phyloP scores from a whole-genome alignment of 2,888 invertebrate genomes.

The Hetaerina titia region DNA sequence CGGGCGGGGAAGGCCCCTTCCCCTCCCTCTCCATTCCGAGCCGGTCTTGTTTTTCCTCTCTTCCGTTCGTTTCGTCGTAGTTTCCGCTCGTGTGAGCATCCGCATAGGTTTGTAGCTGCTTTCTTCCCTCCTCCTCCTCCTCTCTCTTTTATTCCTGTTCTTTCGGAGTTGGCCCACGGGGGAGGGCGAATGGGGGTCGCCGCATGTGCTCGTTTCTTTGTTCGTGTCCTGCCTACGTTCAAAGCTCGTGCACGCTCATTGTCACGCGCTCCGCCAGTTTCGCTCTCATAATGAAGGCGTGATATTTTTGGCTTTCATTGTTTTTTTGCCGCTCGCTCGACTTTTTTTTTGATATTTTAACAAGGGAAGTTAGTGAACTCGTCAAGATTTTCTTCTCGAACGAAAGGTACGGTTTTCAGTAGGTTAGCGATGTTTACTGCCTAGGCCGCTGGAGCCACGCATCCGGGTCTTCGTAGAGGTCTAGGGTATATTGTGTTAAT shows the following conservation, averaged over 20 bases:
- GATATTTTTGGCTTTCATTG: slow-evolving; percentile 4
- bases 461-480: no score
- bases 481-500: no score
- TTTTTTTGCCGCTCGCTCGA: background rate
- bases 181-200: background rate
- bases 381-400: background rate
- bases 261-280: background rate
- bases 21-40: background rate
- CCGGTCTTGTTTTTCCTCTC: background rate
- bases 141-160: background rate
- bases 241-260: slow-evolving; percentile 2
- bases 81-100: background rate
- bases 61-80: background rate
- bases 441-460: no score
- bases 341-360: background rate
- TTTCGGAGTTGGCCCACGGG: background rate
- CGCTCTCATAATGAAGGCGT: slow-evolving; percentile 21
- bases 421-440: no score
- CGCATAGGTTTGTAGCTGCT: background rate
- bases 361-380: slow-evolving; percentile 5
- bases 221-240: background rate
- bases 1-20: background rate
- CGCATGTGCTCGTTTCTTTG: background rate
- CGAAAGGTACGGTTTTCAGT: background rate
- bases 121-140: background rate